A percentile compares a stretch with the other conserved stretches of the same genome.
phyloP scores from a whole-genome alignment of 2,888 invertebrate genomes.

The Cryptophagus acutangulus region DNA sequence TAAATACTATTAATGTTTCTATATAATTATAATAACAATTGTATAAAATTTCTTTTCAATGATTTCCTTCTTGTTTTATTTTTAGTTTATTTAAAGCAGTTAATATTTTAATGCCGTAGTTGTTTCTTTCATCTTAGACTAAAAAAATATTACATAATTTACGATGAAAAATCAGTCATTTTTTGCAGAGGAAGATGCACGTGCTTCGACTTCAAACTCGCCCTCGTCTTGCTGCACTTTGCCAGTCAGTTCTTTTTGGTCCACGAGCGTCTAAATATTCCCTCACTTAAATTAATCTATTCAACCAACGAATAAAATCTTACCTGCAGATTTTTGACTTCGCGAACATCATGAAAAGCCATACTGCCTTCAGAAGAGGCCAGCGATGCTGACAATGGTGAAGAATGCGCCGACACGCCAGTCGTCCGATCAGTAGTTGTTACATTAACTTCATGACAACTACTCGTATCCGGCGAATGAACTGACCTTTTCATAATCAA shows the following conservation, averaged over 20 bases:
- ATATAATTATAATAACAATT: slow-evolving; percentile 14
- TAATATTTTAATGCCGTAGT: slow-evolving; percentile 11
- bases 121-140: slow-evolving; percentile 11
- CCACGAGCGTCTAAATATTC: slow-evolving; percentile 26
- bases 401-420: slow-evolving; percentile 51
- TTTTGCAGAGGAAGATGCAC: slow-evolving; percentile 20
- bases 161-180: slow-evolving; percentile 26
- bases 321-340: slow-evolving; percentile 59
- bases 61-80: slow-evolving; percentile 1
- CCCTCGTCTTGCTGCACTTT: slow-evolving; percentile 20
- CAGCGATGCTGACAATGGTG: slow-evolving; percentile 59
- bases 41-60: slow-evolving; percentile 12
- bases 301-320: slow-evolving; percentile 5
- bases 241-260: slow-evolving; percentile 24
- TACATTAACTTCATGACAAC: slow-evolving; percentile 53
- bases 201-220: slow-evolving; percentile 16
- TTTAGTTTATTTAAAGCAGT: not conserved
- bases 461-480: slow-evolving; percentile 47
- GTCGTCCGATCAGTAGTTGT: slow-evolving; percentile 46
- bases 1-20: slow-evolving; percentile 13
- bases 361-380: slow-evolving; percentile 56
- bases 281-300: too few species aligned
- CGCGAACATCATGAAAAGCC: slow-evolving; percentile 49
- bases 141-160: slow-evolving; percentile 14
- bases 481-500: slow-evolving; percentile 29